phyloP scores from a whole-genome alignment of 2,797 vertebrate genomes.

The Bryconaethiops microstoma region DNA sequence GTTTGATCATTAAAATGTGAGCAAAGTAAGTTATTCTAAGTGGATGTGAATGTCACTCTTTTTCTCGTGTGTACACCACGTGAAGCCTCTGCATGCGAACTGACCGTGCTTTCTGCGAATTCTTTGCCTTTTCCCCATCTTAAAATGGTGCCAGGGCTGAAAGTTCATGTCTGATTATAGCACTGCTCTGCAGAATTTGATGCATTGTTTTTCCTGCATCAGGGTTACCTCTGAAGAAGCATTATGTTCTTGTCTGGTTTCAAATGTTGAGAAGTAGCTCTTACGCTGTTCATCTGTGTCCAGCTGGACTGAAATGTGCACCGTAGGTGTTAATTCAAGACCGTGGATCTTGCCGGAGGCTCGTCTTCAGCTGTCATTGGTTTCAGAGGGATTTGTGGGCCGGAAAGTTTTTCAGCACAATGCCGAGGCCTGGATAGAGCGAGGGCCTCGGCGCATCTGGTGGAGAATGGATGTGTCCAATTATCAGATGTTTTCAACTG shows the following conservation, averaged over 20 bases:
- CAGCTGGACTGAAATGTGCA: neutral
- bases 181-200: slow-evolving; percentile 30
- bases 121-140: neutral
- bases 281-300: neutral
- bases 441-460: slow-evolving; percentile 28
- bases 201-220: slow-evolving; percentile 16
- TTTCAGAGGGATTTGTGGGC: neutral
- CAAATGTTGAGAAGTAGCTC: neutral
- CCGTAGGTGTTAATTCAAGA: neutral
- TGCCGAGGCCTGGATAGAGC: slow-evolving; percentile 9
- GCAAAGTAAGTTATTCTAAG: neutral
- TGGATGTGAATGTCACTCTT: neutral
- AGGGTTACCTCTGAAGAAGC: slow-evolving; percentile 16
- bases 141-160: slow-evolving; percentile 4
- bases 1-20: neutral
- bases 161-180: slow-evolving; percentile 35
- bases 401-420: slow-evolving; percentile 10
- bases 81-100: neutral
- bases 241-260: slow-evolving; percentile 4
- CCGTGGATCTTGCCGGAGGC: neutral
- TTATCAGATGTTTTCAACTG: slow-evolving; percentile 47
- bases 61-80: neutral
- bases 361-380: neutral
- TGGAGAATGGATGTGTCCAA: slow-evolving; percentile 12
- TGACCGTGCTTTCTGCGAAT: neutral